phyloP scores from a whole-genome alignment of 2,113 vertebrate genomes.

The Camelus dromedarius region DNA sequence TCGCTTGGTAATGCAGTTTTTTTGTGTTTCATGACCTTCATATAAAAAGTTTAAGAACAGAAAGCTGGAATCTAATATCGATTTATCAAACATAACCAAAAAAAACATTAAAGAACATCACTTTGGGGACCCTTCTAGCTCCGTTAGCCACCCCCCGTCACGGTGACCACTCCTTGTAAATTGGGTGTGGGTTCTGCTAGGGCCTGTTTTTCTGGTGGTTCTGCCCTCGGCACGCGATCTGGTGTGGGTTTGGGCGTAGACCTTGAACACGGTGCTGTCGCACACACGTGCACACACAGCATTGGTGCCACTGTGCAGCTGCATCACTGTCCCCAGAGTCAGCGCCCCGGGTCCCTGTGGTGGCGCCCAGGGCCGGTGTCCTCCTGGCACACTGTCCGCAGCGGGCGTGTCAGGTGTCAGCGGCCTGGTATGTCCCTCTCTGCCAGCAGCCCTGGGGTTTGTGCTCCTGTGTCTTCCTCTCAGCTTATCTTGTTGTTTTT shows the following conservation, averaged over 20 bases:
- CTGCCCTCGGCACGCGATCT: rapidly evolving
- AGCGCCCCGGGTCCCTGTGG: too few species aligned
- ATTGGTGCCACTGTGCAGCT: too few species aligned
- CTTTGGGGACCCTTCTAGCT: neutral
- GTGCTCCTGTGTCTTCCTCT: rapidly evolving
- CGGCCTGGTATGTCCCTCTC: too few species aligned
- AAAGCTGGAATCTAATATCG: neutral
- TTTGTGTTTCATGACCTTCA: neutral
- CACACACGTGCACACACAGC: too few species aligned
- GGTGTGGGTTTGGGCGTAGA: rapidly evolving
- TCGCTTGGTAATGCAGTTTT: neutral
- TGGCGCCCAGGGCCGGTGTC: too few species aligned
- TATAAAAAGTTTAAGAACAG: neutral
- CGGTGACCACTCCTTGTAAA: rapidly evolving
- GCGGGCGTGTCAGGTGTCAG: too few species aligned
- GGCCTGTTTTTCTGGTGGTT: rapidly evolving
- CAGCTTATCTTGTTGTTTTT: rapidly evolving
- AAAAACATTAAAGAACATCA: rapidly evolving
- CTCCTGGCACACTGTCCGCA: too few species aligned
- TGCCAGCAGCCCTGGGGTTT: too few species aligned
- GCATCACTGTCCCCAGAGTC: too few species aligned
- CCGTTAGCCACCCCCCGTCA: rapidly evolving
- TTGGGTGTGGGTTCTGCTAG: too few species aligned
- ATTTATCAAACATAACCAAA: neutral
- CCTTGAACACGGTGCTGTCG: neutral